These are phyloP conservation scores for Gila robusta DNA, from an alignment of 2,797 vertebrate species.

Conservation along the genomic window DNA sequence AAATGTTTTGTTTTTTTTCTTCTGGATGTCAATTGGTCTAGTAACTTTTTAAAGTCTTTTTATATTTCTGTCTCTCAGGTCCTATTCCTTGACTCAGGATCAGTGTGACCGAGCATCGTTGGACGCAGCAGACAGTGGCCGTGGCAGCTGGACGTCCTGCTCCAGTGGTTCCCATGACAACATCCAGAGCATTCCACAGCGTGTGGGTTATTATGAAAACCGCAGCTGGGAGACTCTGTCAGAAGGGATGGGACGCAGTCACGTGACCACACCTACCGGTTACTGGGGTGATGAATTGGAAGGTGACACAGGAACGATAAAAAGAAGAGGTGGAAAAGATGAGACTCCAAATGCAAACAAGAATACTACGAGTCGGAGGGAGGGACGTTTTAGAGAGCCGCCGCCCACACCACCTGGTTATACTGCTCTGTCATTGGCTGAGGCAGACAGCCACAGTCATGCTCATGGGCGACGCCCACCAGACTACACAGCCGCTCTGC, in stretches of 20 bases:
- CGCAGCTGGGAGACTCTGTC: conserved; percentile 95
- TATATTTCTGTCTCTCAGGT: conserved; percentile 72
- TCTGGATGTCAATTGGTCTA: background rate
- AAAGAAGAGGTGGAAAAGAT: conserved; percentile 83
- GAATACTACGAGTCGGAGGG: conserved; percentile 82
- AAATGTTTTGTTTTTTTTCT: background rate
- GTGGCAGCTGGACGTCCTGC: conserved; percentile 98
- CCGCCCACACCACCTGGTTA: conserved; percentile 97
- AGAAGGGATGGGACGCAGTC: conserved; percentile 86
- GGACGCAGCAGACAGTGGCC: conserved; percentile 95
- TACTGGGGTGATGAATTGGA: conserved; percentile 98
- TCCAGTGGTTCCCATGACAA: conserved; percentile 98
- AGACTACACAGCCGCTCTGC: conserved; percentile 95
- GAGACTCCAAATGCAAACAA: conserved; percentile 40
- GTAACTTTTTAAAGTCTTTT: background rate
- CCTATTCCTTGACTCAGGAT: conserved; percentile 93
- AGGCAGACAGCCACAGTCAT: conserved; percentile 69
- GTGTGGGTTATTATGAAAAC: conserved; percentile 92
- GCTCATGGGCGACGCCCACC: conserved; percentile 90
- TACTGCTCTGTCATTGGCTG: conserved; percentile 90
- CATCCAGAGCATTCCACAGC: conserved; percentile 97
- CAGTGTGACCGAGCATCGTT: conserved; percentile 95
- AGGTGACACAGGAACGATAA: conserved; percentile 97
- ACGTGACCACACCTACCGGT: conserved; percentile 88
- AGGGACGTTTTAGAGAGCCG: conserved; percentile 91